Conservation (phyloP, 2,797 vertebrate species). For the Craterocephalus amniculus region DNA sequence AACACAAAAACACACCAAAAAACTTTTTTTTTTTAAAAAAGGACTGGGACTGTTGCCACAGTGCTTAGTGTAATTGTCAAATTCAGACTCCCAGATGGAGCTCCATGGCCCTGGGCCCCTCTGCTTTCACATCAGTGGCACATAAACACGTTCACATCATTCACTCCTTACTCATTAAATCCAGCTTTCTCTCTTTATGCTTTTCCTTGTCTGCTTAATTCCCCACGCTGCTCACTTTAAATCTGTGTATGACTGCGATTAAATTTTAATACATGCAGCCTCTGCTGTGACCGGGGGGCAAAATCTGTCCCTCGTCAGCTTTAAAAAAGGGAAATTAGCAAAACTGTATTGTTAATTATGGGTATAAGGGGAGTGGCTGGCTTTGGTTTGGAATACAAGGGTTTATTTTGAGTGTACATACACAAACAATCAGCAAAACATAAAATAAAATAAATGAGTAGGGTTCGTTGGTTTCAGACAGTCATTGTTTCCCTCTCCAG, state of each 20-base stretch:
- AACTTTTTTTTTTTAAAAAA: slow-evolving; percentile 35
- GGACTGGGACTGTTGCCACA: slow-evolving; percentile 49
- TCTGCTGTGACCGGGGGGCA: slow-evolving; percentile 67
- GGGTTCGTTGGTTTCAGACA: background rate
- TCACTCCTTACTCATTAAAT: slow-evolving; percentile 68
- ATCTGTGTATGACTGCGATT: slow-evolving; percentile 66
- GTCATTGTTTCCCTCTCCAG: slow-evolving; percentile 12
- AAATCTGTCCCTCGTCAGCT: slow-evolving; percentile 52
- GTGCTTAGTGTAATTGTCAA: slow-evolving; percentile 52
- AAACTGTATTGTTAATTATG: slow-evolving; percentile 64
- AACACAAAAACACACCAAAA: background rate
- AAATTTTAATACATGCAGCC: slow-evolving; percentile 67
- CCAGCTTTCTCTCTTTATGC: slow-evolving; percentile 50
- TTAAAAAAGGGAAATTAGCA: slow-evolving; percentile 69
- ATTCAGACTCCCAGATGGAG: slow-evolving; percentile 57
- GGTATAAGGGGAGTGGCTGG: slow-evolving; percentile 30
- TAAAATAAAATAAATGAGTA: background rate
- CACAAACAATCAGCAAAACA: background rate
- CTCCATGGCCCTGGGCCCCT: slow-evolving; percentile 53
- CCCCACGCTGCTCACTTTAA: slow-evolving; percentile 61
- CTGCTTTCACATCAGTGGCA: slow-evolving; percentile 54
- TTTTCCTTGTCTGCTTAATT: slow-evolving; percentile 63
- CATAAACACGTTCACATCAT: slow-evolving; percentile 63
- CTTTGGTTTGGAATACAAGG: slow-evolving; percentile 36
- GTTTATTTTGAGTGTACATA: slow-evolving; percentile 5